A percentile compares a stretch with the other conserved stretches of the same genome.
Conservation (phyloP, 2,113 vertebrate genomes). For the Engraulis encrasicolus region DNA sequence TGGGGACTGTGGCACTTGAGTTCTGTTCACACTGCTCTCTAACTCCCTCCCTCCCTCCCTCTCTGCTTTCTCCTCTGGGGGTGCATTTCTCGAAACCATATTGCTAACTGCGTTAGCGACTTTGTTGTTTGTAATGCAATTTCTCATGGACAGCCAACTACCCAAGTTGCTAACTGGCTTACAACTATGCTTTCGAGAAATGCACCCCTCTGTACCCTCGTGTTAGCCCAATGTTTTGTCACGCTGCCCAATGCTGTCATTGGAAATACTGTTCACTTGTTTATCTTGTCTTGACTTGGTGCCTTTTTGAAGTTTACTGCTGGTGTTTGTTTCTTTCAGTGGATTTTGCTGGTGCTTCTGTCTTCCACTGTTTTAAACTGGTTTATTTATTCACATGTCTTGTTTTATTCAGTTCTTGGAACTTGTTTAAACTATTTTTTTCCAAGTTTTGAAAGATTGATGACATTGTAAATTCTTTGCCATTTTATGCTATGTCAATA, state of each 20-base stretch:
- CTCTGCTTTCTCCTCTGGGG: constrained; percentile 5
- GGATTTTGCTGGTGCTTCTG: constrained; percentile 55
- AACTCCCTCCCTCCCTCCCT: too few relatives aligned
- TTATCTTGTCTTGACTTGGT: constrained; percentile 24
- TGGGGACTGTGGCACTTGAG: background rate
- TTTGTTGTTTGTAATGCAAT: too few relatives aligned
- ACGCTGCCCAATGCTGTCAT: constrained; percentile 28
- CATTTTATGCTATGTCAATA: background rate
- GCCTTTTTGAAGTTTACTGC: constrained; percentile 33
- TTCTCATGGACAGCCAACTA: too few relatives aligned
- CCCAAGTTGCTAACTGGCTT: too few relatives aligned
- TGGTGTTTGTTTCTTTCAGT: constrained; percentile 41
- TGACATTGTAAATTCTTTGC: background rate
- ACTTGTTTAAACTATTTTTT: background rate
- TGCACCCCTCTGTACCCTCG: too few relatives aligned
- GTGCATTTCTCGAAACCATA: too few relatives aligned
- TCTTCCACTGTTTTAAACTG: constrained; percentile 53
- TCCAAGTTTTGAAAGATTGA: background rate
- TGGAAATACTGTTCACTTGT: constrained; percentile 31
- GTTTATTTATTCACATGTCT: background rate
- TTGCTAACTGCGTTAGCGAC: too few relatives aligned
- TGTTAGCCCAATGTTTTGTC: constrained; percentile 30
- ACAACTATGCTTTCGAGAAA: too few relatives aligned
- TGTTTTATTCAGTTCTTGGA: background rate
- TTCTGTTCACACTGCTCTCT: background rate